Conservation (phyloP, 2,113 vertebrate species). For the Rafetus swinhoei region DNA sequence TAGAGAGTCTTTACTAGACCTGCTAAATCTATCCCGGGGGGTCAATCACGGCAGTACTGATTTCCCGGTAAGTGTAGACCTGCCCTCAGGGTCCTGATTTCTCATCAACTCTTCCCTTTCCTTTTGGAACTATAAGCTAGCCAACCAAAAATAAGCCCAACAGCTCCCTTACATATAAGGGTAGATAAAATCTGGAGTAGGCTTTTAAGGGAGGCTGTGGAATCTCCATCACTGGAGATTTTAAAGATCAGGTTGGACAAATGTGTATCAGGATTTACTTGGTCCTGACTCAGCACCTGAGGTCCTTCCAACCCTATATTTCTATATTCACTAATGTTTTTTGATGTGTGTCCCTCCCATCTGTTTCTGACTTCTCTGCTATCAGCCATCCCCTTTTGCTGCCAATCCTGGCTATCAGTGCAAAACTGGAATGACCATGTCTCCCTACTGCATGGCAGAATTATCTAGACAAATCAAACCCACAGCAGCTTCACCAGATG, state of each 20-base stretch:
- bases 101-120: no score
- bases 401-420: rapidly evolving
- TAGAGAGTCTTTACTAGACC: no score
- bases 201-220: background rate
- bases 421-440: background rate
- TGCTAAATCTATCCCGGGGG: no score
- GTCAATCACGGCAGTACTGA: no score
- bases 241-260: background rate
- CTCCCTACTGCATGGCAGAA: background rate
- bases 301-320: background rate
- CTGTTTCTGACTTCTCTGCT: rapidly evolving
- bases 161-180: background rate
- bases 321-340: background rate
- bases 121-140: no score
- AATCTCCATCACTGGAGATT: background rate
- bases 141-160: no score
- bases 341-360: background rate
- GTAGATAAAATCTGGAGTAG: background rate
- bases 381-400: background rate
- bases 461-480: background rate
- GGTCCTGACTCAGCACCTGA: background rate
- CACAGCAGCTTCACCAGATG: background rate
- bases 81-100: no score
- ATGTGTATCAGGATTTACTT: background rate
- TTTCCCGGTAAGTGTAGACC: no score